Evolutionary conservation across 2,888 invertebrate genomes (phyloP), one percentile per base, ranked within the genome.

Genomic region (Gymnoscelis rufifasciata): DNA sequence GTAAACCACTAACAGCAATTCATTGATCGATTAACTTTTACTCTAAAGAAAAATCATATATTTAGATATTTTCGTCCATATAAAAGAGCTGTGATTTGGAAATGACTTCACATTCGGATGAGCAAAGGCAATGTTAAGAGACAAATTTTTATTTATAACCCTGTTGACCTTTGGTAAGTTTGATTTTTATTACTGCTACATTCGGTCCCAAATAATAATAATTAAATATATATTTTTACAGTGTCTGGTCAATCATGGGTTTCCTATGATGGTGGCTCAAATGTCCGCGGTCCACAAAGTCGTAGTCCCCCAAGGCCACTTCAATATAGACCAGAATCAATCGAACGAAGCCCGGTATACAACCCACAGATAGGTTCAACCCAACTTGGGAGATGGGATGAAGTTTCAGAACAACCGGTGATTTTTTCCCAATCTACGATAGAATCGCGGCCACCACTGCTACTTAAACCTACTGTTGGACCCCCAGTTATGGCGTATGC

Each of bases 261-360:
- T 5, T 24, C 42, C 1, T 63, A 66, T 38, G 51, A 54, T 56
- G 63, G 60, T 38, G 41, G 50, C n/a, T 62, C 64, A 1, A 59
- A 62, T 31, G 58, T 64, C 4, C 59, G 60, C 24, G 47, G 38
- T 10, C 66, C 63, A 19, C 2, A 3, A 33, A 44, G 46, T 12
- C 46, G 51, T 6, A 39, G 29, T n/a, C 39, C 39, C 2, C 52
- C 52, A 8, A 26, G 41, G 11, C 39, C 40, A n/a, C 26, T 38
- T 7, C 24, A 27, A 23, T 40, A 43, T 30, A 43, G 27, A 12
- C 28, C 39, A 15, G n/a, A 0, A 6, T 30, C 30, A 8, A n/a
- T n/a, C 24, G 30, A 15, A 6, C 12, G 14, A 23, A 31, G 24
- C 7, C 44, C 41, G 10, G 33, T 44, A 2, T 39, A 43, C 37